Percentiles rank a stretch among this genome's conserved stretches.
These are phyloP conservation scores for Triplophysa siluroides DNA, from an alignment of 2,113 vertebrate species.

Conservation along the genomic window DNA sequence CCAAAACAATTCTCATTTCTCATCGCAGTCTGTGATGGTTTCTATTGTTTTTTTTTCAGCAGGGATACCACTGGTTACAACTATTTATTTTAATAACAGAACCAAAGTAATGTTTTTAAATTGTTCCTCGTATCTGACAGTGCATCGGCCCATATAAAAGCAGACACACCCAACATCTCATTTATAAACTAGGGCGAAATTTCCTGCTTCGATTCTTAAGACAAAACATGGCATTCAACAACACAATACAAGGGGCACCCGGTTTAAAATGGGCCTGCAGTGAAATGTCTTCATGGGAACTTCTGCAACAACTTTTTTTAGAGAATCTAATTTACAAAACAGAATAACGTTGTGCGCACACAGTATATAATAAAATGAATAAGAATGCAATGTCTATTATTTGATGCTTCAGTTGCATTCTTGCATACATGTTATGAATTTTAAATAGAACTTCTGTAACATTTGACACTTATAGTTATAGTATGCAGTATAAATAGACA, in stretches of 20 bases:
- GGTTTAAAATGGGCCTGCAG: slow-evolving; percentile 16
- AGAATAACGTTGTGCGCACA: neutral
- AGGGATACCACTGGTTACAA: too few species aligned
- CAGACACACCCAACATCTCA: slow-evolving; percentile 12
- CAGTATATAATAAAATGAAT: neutral
- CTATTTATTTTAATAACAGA: neutral
- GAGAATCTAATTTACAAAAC: neutral
- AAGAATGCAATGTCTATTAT: neutral
- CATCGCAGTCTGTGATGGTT: too few species aligned
- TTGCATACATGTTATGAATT: neutral
- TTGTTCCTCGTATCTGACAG: neutral
- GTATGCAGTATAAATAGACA: neutral
- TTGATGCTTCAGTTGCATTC: neutral
- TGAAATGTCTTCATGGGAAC: neutral
- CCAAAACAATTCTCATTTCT: too few species aligned
- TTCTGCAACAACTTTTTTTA: neutral
- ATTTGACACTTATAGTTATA: neutral
- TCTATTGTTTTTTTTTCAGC: too few species aligned
- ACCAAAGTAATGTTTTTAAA: neutral
- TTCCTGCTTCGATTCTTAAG: slow-evolving; percentile 32
- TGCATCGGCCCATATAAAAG: neutral
- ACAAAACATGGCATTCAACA: slow-evolving; percentile 8
- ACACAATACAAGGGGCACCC: slow-evolving; percentile 24
- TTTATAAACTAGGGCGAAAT: slow-evolving; percentile 11
- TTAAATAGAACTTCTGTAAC: neutral